Conservation (phyloP, 1,140 invertebrate species). For the Drosophila pseudoobscura region DNA sequence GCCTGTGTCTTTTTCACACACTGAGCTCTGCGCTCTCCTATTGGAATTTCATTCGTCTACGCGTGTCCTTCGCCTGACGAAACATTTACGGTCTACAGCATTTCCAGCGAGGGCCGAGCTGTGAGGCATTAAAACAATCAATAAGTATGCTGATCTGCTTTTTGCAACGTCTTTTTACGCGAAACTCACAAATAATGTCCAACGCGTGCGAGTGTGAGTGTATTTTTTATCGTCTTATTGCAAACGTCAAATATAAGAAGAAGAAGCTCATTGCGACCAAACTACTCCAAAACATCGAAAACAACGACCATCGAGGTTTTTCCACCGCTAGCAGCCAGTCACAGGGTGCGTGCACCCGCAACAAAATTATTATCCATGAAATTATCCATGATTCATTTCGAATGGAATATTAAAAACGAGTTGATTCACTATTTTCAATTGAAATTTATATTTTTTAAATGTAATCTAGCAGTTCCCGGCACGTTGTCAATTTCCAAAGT, state of each 20-base stretch:
- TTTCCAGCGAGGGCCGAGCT: slow-evolving; percentile 5
- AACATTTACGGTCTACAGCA: slow-evolving; percentile 18
- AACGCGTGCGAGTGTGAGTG: slow-evolving; percentile 57
- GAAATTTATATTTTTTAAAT: no score
- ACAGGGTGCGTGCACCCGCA: no score
- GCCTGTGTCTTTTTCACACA: slow-evolving; percentile 43
- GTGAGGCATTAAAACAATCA: slow-evolving; percentile 20
- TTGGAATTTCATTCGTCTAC: slow-evolving; percentile 61
- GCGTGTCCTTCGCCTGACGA: slow-evolving; percentile 10
- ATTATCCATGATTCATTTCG: no score
- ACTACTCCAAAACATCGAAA: no score
- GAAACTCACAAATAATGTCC: slow-evolving; percentile 56
- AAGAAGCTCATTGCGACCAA: slow-evolving; percentile 13
- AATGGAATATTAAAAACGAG: no score
- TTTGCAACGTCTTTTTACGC: slow-evolving; percentile 45
- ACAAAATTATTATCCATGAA: no score
- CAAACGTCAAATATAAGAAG: slow-evolving; percentile 58
- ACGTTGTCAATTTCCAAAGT: no score
- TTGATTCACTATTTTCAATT: no score
- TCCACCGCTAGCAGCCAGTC: no score
- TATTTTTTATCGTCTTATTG: slow-evolving; percentile 41
- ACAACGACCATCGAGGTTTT: no score
- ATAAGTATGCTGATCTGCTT: slow-evolving; percentile 38
- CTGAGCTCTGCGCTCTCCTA: slow-evolving; percentile 45
- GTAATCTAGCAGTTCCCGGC: no score